phyloP scores from a whole-genome alignment of 2,797 vertebrate species.

The Botia kubotai region DNA sequence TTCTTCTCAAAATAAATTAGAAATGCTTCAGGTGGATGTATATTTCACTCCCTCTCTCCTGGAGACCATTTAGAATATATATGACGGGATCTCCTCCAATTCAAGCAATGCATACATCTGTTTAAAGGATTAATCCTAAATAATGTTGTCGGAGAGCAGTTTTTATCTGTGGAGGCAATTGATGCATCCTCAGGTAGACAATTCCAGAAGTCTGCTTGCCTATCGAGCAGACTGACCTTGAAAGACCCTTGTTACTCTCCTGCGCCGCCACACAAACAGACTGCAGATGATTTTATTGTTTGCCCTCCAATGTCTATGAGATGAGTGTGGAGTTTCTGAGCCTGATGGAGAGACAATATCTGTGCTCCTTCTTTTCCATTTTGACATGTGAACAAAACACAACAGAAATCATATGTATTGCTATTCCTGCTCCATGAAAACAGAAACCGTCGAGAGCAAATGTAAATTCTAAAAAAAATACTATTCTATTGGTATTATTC shows the following conservation, averaged over 20 bases:
- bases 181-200: constrained; percentile 47
- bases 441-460: constrained; percentile 36
- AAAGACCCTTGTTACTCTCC: constrained; percentile 53
- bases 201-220: constrained; percentile 50
- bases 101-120: constrained; percentile 52
- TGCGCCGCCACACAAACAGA: constrained; percentile 51
- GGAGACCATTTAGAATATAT: constrained; percentile 32
- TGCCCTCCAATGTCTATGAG: constrained; percentile 48
- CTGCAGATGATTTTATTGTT: constrained; percentile 54
- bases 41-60: constrained; percentile 19
- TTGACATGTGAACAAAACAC: constrained; percentile 43
- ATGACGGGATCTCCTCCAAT: constrained; percentile 49
- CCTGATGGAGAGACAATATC: constrained; percentile 25
- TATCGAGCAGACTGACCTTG: constrained; percentile 50
- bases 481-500: constrained; percentile 50
- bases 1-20: constrained; percentile 13
- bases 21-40: constrained; percentile 31
- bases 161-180: constrained; percentile 15
- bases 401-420: constrained; percentile 17
- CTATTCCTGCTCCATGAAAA: constrained; percentile 32
- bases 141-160: constrained; percentile 29
- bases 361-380: constrained; percentile 35
- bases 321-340: constrained; percentile 9
- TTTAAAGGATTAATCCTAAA: constrained; percentile 51
- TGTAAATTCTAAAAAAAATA: constrained; percentile 51